These are phyloP conservation scores for Drosophila kepulauana DNA, from an alignment of 1,140 invertebrate genomes.

Conservation along the genomic window DNA sequence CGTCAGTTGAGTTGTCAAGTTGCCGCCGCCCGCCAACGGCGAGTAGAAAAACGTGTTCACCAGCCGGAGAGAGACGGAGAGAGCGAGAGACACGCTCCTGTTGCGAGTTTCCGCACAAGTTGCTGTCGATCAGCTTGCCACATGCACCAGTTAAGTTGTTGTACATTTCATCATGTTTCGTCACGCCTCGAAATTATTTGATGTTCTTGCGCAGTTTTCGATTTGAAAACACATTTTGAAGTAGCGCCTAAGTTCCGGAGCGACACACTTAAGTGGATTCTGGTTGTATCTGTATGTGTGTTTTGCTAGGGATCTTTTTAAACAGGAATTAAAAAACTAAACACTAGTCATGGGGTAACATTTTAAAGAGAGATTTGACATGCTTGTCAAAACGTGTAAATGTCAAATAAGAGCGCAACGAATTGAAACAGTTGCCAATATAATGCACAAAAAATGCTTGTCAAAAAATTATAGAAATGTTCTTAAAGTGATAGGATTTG, in stretches of 20 bases:
- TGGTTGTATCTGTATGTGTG: constrained; percentile 6
- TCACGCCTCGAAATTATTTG: constrained; percentile 69
- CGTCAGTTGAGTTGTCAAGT: constrained; percentile 77
- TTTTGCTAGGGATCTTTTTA: constrained; percentile 14
- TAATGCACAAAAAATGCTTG: not conserved
- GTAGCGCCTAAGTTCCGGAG: constrained; percentile 38
- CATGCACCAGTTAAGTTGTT: constrained; percentile 61
- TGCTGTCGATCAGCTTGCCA: constrained; percentile 70
- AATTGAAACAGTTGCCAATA: constrained; percentile 39
- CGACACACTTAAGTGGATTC: constrained; percentile 30
- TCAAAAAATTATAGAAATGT: constrained; percentile 3
- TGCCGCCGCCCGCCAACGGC: constrained; percentile 50
- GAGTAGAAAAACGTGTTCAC: constrained; percentile 68
- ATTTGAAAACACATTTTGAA: constrained; percentile 53
- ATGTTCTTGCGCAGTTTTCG: constrained; percentile 44
- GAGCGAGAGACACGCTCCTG: constrained; percentile 46
- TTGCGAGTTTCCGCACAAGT: constrained; percentile 72
- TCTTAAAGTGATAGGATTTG: constrained; percentile 1
- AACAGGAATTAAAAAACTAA: constrained; percentile 25
- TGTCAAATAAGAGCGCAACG: constrained; percentile 45
- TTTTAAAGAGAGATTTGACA: constrained; percentile 45
- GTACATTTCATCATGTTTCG: constrained; percentile 75
- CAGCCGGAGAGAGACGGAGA: constrained; percentile 4
- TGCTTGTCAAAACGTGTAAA: constrained; percentile 51
- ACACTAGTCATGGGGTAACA: constrained; percentile 11